A percentile compares a stretch with the other conserved stretches of the same genome.
phyloP scores from a whole-genome alignment of 2,797 vertebrate genomes.

The Paguma larvata region DNA sequence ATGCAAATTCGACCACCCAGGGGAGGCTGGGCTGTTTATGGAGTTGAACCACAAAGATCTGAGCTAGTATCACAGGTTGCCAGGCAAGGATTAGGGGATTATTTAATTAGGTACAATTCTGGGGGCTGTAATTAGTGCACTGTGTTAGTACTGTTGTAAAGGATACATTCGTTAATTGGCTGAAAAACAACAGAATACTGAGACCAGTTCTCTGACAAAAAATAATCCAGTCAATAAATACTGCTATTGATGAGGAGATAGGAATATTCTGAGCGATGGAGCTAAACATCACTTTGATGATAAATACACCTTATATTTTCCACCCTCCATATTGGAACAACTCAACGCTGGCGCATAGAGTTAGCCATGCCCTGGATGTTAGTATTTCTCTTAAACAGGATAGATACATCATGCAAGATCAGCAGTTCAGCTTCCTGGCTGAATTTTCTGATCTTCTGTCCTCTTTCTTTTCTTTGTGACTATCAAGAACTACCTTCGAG shows the following conservation, averaged over 20 bases:
- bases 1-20: background rate
- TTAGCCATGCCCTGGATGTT: background rate
- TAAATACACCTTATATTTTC: background rate
- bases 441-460: background rate
- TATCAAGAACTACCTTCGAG: background rate
- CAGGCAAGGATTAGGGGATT: background rate
- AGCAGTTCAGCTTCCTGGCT: background rate
- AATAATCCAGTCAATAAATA: background rate
- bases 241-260: background rate
- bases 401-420: background rate
- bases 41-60: background rate
- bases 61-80: background rate
- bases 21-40: background rate
- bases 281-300: background rate
- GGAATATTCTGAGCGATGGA: background rate
- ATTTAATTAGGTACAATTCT: background rate
- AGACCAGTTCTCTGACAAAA: background rate
- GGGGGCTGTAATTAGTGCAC: background rate
- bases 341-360: no score
- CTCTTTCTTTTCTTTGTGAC: background rate
- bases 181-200: background rate
- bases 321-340: background rate
- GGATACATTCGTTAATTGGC: background rate
- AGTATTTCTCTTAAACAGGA: background rate
- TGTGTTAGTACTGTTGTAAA: background rate